Base-by-base conservation (phyloP, 1,140 invertebrate species). In the Nephotettix cincticeps region DNA sequence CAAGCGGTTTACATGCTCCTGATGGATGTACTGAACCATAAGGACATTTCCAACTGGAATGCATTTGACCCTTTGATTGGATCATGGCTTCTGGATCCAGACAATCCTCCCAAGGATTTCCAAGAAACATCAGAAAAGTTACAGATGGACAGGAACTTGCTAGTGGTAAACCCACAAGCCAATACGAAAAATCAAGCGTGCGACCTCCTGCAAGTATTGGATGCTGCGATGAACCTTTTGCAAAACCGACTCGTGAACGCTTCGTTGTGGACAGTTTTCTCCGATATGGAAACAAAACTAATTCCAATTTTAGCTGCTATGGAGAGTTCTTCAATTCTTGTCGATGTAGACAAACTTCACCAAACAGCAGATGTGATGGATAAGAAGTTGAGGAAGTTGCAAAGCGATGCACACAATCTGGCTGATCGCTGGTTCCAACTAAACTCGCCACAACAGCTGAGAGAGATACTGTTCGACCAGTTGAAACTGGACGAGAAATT, bases 401-500 rank as follows among this genome's bases (percentile, higher is more conserved):
- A 87, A 75, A 75, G 77, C 19, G 77, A 78, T 58, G 84, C 84
- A 32, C 76, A 84, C 75, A 72, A 77, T 21, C 78, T 79, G 14
- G 83, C 82, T 51, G 85, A 85, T 3, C 80, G 80, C 70, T 67
- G 66, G 3, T 86, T 88, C 74, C 80, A 81, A 68, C 77, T 88
- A 1, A 85, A 80, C 65, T 87, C 86, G 1, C 76, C 83, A 47
- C 71, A 76, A 30, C 85, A 87, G 75, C 79, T 88, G 27, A 78
- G 85, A 58, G 77, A 81, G 43, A 81, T 87, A 1, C 72, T 88
- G 58, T 88, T 84, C 77, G 85, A 86, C 71, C 81, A 86, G 67
- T 74, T 88, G 65, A 79, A 83, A 67, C 77, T 88, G 47, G 85
- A 87, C 74, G 71, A 76, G 19, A 81, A 81, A 67, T 75, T 79